Percentiles rank a stretch among this genome's conserved stretches.
phyloP scores from a whole-genome alignment of 1,140 invertebrate genomes.

The Lineus longissimus region DNA sequence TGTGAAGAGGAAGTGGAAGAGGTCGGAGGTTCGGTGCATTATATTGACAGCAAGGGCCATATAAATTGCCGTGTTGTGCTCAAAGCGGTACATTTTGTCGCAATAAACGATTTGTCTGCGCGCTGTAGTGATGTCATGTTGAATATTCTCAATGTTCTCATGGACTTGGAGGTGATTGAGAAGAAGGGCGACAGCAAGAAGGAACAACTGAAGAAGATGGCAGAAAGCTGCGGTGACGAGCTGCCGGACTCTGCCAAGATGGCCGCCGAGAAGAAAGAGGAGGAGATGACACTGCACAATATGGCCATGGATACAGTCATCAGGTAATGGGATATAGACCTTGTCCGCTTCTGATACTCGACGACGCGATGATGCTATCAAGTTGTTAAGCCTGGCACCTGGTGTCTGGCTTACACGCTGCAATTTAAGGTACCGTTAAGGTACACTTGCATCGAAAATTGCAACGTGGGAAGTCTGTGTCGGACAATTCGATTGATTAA shows the following conservation, averaged over 20 bases:
- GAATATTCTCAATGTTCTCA: constrained; percentile 80
- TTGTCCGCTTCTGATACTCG: neutral
- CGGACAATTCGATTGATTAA: no score
- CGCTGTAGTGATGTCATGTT: constrained; percentile 85
- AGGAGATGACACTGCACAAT: constrained; percentile 49
- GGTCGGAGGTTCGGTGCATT: constrained; percentile 76
- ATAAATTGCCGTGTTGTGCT: constrained; percentile 87
- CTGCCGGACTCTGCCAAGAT: neutral
- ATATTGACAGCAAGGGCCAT: constrained; percentile 92
- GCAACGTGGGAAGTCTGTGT: no score
- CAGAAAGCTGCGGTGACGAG: constrained; percentile 11
- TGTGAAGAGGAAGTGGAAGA: constrained; percentile 63
- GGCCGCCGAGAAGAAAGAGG: constrained; percentile 9
- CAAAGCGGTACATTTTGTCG: constrained; percentile 71
- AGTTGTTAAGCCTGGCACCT: no score
- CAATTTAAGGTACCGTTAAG: no score
- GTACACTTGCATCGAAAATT: no score
- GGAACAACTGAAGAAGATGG: constrained; percentile 11
- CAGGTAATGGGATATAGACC: constrained; percentile 44
- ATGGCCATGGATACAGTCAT: constrained; percentile 58
- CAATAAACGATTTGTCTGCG: constrained; percentile 73
- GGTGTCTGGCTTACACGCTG: no score
- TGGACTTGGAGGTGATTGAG: constrained; percentile 76
- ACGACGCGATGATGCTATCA: no score
- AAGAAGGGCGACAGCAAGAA: constrained; percentile 24